Percentiles rank a stretch among this genome's conserved stretches.
These are phyloP conservation scores for Neogale vison DNA, from an alignment of 2,113 vertebrate species.

Conservation along the genomic window DNA sequence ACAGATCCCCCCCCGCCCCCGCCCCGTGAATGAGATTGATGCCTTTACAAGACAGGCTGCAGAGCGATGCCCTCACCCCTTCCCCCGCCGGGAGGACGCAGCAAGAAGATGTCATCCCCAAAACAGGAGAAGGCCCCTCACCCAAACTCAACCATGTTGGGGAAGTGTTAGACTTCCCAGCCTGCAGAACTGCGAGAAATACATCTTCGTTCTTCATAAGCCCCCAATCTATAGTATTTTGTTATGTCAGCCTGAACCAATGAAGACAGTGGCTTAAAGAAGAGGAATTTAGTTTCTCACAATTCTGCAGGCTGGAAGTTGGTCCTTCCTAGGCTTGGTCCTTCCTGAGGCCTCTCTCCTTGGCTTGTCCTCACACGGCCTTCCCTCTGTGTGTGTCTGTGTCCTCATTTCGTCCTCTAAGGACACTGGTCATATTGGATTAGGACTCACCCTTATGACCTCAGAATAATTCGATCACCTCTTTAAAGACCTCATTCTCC, in stretches of 20 bases:
- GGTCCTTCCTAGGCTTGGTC: background rate
- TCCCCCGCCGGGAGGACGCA: background rate
- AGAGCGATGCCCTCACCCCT: background rate
- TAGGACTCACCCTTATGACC: background rate
- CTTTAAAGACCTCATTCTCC: background rate
- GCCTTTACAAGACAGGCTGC: background rate
- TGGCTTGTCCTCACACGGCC: background rate
- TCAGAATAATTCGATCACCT: background rate
- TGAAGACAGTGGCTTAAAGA: background rate
- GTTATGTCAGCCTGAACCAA: background rate
- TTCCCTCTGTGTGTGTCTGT: background rate
- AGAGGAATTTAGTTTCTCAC: background rate
- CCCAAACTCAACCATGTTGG: fast-evolving
- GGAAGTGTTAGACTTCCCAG: background rate
- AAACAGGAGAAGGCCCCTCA: background rate
- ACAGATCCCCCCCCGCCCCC: background rate
- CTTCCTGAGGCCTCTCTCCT: background rate
- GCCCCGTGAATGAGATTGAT: background rate
- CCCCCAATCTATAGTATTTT: background rate
- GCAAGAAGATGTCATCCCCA: background rate
- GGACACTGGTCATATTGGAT: background rate
- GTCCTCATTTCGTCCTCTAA: background rate
- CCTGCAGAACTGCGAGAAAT: background rate
- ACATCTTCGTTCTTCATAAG: background rate
- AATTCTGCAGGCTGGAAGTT: background rate